These are phyloP conservation scores for Luperina nickerlii DNA, from an alignment of 2,888 invertebrate species.

Conservation along the genomic window DNA sequence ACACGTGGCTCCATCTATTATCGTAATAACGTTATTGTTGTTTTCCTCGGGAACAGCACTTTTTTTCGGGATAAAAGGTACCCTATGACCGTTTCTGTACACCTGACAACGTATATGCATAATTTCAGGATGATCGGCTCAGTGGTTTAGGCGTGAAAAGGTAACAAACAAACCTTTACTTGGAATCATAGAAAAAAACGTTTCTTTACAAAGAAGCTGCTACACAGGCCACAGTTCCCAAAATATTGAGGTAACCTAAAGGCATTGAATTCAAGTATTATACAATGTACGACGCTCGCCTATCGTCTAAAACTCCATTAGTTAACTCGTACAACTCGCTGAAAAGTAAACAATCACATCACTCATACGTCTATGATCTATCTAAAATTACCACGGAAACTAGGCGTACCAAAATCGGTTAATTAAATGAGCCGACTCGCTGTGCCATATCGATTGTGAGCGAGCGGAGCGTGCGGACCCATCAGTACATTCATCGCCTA, in stretches of 20 bases:
- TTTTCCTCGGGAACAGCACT: too few relatives aligned
- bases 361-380: slow-evolving; percentile 16
- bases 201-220: slow-evolving; percentile 5
- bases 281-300: slow-evolving; percentile 5
- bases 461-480: slow-evolving; percentile 78
- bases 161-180: background rate
- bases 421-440: slow-evolving; percentile 40
- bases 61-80: too few relatives aligned
- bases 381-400: slow-evolving; percentile 41
- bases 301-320: slow-evolving; percentile 24
- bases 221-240: background rate
- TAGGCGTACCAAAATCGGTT: slow-evolving; percentile 27
- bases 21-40: too few relatives aligned
- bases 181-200: background rate
- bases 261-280: slow-evolving; percentile 12
- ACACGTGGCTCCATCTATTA: too few relatives aligned
- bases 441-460: slow-evolving; percentile 75
- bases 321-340: slow-evolving; percentile 32
- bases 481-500: slow-evolving; percentile 81
- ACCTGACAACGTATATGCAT: too few relatives aligned
- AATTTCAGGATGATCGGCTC: too few relatives aligned
- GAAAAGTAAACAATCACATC: slow-evolving; percentile 42
- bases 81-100: too few relatives aligned
- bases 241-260: slow-evolving; percentile 9
- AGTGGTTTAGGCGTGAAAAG: too few relatives aligned